phyloP scores from a whole-genome alignment of 2,888 invertebrate species.

The Isoperla grammatica region DNA sequence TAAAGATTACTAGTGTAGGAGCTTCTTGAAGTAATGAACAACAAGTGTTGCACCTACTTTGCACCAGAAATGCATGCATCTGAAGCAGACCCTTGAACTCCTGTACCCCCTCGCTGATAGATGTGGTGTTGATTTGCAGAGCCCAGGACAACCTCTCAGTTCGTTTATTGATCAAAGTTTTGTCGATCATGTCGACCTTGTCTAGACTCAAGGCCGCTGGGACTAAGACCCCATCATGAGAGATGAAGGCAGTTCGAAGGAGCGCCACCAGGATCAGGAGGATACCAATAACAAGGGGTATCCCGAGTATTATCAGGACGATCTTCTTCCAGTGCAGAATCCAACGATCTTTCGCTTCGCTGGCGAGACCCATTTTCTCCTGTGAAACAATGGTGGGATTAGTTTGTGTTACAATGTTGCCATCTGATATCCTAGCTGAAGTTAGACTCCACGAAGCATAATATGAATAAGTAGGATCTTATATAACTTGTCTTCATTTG shows the following conservation, averaged over 20 bases:
- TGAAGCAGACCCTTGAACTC: conserved; percentile 33
- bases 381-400: too few species aligned
- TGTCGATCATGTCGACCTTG: conserved; percentile 30
- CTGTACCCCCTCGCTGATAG: conserved; percentile 32
- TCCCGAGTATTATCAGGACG: conserved; percentile 37
- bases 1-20: conserved; percentile 6
- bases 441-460: too few species aligned
- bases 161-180: conserved; percentile 28
- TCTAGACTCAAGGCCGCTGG: conserved; percentile 20
- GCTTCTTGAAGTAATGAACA: too few species aligned
- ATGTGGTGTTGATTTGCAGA: conserved; percentile 36
- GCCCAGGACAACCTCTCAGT: conserved; percentile 35
- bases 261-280: conserved; percentile 46
- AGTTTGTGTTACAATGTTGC: too few species aligned
- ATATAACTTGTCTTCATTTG: too few species aligned
- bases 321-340: conserved; percentile 34
- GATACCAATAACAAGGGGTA: conserved; percentile 40
- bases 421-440: too few species aligned
- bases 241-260: too few species aligned
- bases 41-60: conserved; percentile 32
- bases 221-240: too few species aligned
- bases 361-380: too few species aligned
- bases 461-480: too few species aligned
- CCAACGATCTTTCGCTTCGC: too few species aligned
- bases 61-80: conserved; percentile 34